Base-by-base conservation (phyloP, 2,888 invertebrate species). In the Andricus quercusramuli region DNA sequence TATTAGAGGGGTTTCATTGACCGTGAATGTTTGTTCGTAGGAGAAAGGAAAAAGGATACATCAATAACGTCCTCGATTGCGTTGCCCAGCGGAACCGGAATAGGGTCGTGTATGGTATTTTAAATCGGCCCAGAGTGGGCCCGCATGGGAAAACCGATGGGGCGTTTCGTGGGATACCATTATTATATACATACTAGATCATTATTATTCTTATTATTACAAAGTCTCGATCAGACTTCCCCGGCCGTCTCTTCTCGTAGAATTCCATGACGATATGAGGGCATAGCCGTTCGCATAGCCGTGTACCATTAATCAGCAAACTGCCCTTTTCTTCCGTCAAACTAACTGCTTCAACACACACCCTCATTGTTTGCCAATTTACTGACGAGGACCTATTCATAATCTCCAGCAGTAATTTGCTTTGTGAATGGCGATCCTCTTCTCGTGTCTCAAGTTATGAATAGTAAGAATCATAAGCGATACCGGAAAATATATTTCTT, bases 291-390 rank as follows among this genome's bases (percentile, higher is more conserved):
- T 84, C 84, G 86, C 86, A 83, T 74, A 80, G 78, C 77, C 83
- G 79, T 84, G 84, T 85, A 81, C 80, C 82, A 74, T 87, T 87
- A 87, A 86, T 88, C 86, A 86, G 79, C 84, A 76, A 81, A 82
- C 84, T 83, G 82, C 78, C 84, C 80, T 74, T 82, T 83, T 83
- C 83, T 86, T 81, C 79, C 82, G 80, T 80, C 80, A 77, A 83
- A 83, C 79, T 47, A 78, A 25, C 65, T 80, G 80, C 79, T 78
- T 79, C 32, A 79, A 79, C 78, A 82, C 65, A 79, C 77, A 51
- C 82, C 64, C 67, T 82, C 82, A 87, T 89, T 89, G 85, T 88
- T 88, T 83, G 84, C 83, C 87, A 88, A 88, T 89, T 87, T 87
- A 81, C 77, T 80, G 76, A 78, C 56, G 79, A 65, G 82, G 77